Base-by-base conservation (phyloP, 2,113 vertebrate genomes). In the Thunnus maccoyii region DNA sequence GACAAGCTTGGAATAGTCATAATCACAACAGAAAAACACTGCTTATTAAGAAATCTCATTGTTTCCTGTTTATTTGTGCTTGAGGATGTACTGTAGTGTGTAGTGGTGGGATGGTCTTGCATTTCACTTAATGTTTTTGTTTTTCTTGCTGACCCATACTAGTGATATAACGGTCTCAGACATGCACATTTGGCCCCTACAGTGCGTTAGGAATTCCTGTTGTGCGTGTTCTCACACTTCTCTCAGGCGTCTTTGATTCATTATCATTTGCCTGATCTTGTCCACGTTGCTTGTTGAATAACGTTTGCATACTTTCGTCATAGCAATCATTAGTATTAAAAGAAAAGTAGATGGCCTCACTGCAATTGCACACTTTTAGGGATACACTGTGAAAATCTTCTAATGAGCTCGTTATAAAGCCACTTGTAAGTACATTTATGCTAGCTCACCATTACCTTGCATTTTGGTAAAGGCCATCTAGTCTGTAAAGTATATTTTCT, bases 31-130 rank as follows among this genome's bases (percentile, higher is more conserved):
- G 76, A 88, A 88, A 90, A 79, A 75, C 91, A 86, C 86, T 86
- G 82, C 89, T 90, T 82, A 89, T 82, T 78, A 78, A 86, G 84
- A 91, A 88, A 82, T 86, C 60, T 87, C 88, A 91, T 91, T 80
- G 86, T 91, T 84, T 85, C 82, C 93, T 97, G 95, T 96, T 96
- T 96, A 94, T 96, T 94, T 97, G 96, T 94, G 96, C 95, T 95
- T 97, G 96, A 96, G 76, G 80, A 96, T 97, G 96, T 97, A 96
- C 94, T 96, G 91, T 97, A 96, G 96, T 96, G 96, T 96, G 95
- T 97, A 96, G 94, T 97, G 95, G 94, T 96, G 96, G 95, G 96
- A 94, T 92, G 95, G 95, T 95, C 93, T 96, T 97, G 96, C 95
- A 96, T 95, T 96, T 92, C 95, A 96, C 92, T 67, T 51, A 81